Evolutionary conservation across 2,797 vertebrate species (phyloP), one percentile per base, ranked within the genome.

Genomic region (Labeo calbasu): DNA sequence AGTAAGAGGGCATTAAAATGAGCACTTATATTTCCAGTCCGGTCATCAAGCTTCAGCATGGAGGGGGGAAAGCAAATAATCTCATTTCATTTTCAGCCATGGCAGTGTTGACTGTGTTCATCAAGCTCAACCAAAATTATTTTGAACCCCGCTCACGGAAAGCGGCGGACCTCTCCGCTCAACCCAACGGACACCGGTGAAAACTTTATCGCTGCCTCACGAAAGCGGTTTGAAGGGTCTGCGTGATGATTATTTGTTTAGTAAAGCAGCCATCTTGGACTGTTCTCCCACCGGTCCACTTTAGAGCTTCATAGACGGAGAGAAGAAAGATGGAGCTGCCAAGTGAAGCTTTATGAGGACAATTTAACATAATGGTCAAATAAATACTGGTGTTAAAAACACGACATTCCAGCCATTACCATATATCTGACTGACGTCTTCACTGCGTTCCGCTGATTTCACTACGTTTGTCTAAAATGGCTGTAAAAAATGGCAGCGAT

Each of bases 321-420:
- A 90, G 87, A 88, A 91, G 90, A 91, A 91, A 93, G 90, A 93
- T 88, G 90, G 89, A 83, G 90, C 90, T 94, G 93, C 92, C 92
- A 94, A 92, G 92, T 91, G 87, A 75, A 85, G 87, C 92, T 94
- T 95, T 95, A 94, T 93, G 92, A 89, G 92, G 90, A 94, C 93
- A 93, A 94, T 94, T 94, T 94, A 94, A 94, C 93, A 94, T 94
- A 94, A 95, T 91, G 91, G 92, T 92, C 93, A 94, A 94, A 95
- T 95, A 94, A 95, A 95, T 94, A 93, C 88, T 83, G 91, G 89
- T 89, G 88, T 93, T 92, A 93, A 93, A 89, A 94, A 92, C 84
- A 90, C 89, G 89, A 90, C 90, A 86, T 89, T 87, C 90, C 86
- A 87, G 87, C 90, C 88, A 91, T 92, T 90, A 90, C 89, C 87